Evolutionary conservation across 2,797 vertebrate genomes (phyloP), one percentile per base, ranked within the genome.

Genomic region (Chloroceryle inda): DNA sequence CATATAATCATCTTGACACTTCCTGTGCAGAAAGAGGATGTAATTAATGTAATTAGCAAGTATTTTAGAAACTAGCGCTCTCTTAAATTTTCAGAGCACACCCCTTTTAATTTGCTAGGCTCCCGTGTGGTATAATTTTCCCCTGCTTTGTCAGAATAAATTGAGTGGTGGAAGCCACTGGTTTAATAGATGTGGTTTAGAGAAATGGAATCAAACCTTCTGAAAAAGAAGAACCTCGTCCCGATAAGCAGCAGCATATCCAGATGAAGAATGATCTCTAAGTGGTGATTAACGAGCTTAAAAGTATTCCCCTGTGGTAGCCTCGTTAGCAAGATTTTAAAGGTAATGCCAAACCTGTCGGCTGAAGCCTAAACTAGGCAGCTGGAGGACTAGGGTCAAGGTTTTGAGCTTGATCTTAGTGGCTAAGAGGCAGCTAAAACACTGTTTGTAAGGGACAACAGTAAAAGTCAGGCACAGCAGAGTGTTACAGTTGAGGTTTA

Each of bases 11-110:
- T 84, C 85, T 92, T 94, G 66, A 86, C 79, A 71, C 61, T 91
- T 97, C 93, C 95, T 92, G 84, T 87, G 61, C 75, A 95, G 89
- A 96, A 94, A 94, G 74, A 86, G 80, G 93, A 95, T 95, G 82
- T 91, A 93, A 96, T 96, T 96, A 92, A 95, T 68, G 64, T 93
- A 96, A 97, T 97, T 96, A 95, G 52, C 63, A 96, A 93, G 77
- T 96, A 84, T 67, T 95, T 96, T 37, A 90, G 80, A 92, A 97
- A 86, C 94, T 64, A 67, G 88, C 86, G 89, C 89, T 75, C 75
- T 91, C 92, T 89, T 88, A 94, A 94, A 91, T 92, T 82, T 86
- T 88, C 78, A 85, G 88, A 89, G 88, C 86, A 95, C 92, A 88
- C 94, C 88, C 72, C 79, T 89, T 92, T 88, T 92, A 93, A 96